Conservation (phyloP, 2,113 vertebrate species). For the Corydoras maculifer region DNA sequence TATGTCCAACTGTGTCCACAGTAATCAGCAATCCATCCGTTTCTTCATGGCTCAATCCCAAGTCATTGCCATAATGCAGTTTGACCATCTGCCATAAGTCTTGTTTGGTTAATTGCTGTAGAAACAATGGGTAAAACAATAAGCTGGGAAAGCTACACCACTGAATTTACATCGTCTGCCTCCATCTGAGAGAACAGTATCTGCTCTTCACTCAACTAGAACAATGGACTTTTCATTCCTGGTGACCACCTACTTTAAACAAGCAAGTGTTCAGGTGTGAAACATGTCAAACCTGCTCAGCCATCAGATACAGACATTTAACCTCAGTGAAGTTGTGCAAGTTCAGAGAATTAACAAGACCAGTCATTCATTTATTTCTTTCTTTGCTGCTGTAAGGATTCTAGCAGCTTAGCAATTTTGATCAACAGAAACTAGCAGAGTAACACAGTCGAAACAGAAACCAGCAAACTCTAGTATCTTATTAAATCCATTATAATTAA, state of each 20-base stretch:
- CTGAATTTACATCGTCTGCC: neutral
- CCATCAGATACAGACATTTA: neutral
- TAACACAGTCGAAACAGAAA: no score
- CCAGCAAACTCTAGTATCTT: no score
- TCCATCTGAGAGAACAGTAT: neutral
- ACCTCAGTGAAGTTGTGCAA: neutral
- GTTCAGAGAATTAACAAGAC: neutral
- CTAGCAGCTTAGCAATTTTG: no score
- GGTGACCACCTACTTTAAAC: conserved; percentile 3
- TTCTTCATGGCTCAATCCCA: conserved; percentile 85
- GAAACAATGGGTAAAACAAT: conserved; percentile 12
- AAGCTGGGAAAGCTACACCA: neutral
- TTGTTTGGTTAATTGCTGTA: conserved; percentile 71
- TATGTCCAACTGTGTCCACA: conserved; percentile 59
- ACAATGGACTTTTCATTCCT: conserved; percentile 7
- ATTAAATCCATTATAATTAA: no score
- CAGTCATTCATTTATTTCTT: neutral
- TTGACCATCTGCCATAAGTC: conserved; percentile 86
- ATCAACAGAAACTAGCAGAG: no score
- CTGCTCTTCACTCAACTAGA: neutral
- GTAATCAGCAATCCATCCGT: conserved; percentile 79
- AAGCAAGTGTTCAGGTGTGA: neutral
- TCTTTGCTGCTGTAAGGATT: no score
- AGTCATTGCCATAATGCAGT: conserved; percentile 85
- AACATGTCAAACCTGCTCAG: conserved; percentile 29